phyloP scores from a whole-genome alignment of 1,140 invertebrate species.

The Tetraneura akinire region DNA sequence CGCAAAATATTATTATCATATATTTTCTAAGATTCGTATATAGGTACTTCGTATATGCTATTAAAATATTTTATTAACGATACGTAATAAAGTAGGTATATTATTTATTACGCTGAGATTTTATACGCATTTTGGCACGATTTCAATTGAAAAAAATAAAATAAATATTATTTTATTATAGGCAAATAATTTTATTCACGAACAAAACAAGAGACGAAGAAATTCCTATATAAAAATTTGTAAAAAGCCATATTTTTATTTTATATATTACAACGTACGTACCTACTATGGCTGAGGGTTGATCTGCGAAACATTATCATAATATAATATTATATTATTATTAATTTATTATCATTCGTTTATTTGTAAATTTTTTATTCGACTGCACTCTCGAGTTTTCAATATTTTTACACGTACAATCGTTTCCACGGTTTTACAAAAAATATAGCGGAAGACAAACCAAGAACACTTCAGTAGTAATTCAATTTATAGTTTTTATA shows the following conservation, averaged over 20 bases:
- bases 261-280: no score
- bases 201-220: neutral
- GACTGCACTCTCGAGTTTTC: neutral
- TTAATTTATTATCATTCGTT: no score
- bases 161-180: neutral
- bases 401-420: neutral
- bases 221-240: neutral
- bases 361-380: no score
- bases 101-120: neutral
- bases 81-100: neutral
- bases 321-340: no score
- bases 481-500: conserved; percentile 3
- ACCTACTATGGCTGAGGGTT: no score
- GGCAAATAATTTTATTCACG: neutral
- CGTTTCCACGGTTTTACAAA: neutral
- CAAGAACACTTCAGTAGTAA: neutral
- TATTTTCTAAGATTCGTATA: neutral
- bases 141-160: conserved; percentile 6
- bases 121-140: conserved; percentile 1
- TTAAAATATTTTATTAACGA: neutral
- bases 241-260: no score
- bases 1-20: no score
- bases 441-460: neutral
- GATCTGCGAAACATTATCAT: no score
- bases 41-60: no score